phyloP scores from a whole-genome alignment of 1,140 invertebrate genomes.

The Hyles euphorbiae region DNA sequence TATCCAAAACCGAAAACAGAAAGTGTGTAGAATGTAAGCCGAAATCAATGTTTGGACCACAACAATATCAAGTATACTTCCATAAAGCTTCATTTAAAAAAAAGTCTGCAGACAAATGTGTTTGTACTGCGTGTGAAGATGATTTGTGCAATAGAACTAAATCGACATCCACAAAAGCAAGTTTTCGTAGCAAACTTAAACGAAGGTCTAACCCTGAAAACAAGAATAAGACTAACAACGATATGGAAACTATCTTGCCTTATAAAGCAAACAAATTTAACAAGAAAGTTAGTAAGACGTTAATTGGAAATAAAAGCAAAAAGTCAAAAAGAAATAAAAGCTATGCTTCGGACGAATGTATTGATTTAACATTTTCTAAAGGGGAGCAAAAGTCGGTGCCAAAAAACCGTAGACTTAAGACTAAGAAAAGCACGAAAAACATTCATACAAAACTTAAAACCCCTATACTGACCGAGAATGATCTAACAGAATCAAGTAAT shows the following conservation, averaged over 20 bases:
- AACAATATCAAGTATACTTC: conserved; percentile 10
- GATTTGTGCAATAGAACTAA: no score
- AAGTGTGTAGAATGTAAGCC: background rate
- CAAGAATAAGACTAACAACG: conserved; percentile 9
- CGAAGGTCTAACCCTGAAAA: background rate
- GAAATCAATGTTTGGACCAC: background rate
- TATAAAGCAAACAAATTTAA: conserved; percentile 35
- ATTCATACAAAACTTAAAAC: no score
- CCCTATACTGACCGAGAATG: no score
- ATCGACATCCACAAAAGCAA: no score
- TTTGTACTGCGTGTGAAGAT: background rate
- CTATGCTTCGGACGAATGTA: no score
- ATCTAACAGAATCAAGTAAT: no score
- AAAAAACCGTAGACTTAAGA: no score
- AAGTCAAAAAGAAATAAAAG: no score
- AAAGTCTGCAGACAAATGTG: background rate
- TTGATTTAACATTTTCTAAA: no score
- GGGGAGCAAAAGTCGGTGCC: no score
- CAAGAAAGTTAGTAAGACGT: conserved; percentile 29
- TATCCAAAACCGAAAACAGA: background rate
- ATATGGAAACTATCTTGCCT: conserved; percentile 35
- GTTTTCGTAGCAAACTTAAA: no score
- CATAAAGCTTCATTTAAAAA: conserved; percentile 5
- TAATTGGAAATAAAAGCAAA: background rate
- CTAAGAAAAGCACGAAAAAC: no score